A percentile compares a stretch with the other conserved stretches of the same genome.
phyloP scores from a whole-genome alignment of 2,113 vertebrate species.

The Alces alces region DNA sequence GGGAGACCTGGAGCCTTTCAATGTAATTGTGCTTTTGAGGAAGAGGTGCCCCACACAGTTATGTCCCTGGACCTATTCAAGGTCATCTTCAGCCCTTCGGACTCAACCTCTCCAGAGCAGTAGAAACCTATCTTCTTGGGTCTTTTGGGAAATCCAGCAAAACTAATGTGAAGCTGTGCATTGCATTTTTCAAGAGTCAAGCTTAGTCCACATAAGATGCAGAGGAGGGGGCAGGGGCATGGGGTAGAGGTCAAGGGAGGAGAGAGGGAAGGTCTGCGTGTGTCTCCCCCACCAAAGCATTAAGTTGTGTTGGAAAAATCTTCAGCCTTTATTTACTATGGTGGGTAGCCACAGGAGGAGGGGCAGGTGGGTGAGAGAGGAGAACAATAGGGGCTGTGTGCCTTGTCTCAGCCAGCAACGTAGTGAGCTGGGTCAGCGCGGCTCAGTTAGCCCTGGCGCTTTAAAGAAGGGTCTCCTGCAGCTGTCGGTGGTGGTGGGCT shows the following conservation, averaged over 20 bases:
- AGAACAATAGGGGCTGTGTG: conserved; percentile 71
- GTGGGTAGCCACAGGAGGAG: conserved; percentile 19
- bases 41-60: background rate
- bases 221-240: background rate
- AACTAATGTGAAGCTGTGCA: background rate
- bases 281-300: background rate
- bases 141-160: background rate
- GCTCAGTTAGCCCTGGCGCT: conserved; percentile 64
- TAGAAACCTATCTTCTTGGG: background rate
- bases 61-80: background rate
- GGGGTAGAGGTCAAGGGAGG: background rate
- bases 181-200: background rate
- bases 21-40: background rate
- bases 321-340: conserved; percentile 54
- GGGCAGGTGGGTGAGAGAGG: background rate
- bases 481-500: conserved; percentile 18
- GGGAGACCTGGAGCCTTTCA: background rate
- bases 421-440: conserved; percentile 55
- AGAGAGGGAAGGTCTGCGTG: background rate
- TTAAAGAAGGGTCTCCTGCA: conserved; percentile 58
- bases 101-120: background rate
- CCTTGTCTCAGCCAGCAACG: conserved; percentile 63
- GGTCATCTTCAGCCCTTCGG: background rate
- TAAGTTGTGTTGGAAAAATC: conserved; percentile 18
- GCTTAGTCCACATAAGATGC: background rate